A percentile compares a stretch with the other conserved stretches of the same genome.
phyloP scores from a whole-genome alignment of 1,140 invertebrate genomes.

The Coptotermes formosanus region DNA sequence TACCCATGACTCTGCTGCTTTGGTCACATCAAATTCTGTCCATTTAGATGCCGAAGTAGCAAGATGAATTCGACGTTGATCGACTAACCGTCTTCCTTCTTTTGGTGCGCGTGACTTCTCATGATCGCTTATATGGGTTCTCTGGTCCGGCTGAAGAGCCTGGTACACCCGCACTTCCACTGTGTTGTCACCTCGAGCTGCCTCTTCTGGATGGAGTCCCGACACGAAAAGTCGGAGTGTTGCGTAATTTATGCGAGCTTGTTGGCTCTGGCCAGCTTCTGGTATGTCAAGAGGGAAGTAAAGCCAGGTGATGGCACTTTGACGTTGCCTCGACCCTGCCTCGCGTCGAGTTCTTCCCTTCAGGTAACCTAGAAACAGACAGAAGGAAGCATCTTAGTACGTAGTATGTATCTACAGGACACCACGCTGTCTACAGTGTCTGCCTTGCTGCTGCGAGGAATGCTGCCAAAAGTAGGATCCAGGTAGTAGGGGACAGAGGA shows the following conservation, averaged over 20 bases:
- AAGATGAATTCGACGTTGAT: neutral
- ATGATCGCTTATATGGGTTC: slow-evolving; percentile 37
- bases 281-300: slow-evolving; percentile 44
- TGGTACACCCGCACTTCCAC: slow-evolving; percentile 25
- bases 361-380: neutral
- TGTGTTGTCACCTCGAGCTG: slow-evolving; percentile 3
- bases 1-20: slow-evolving; percentile 52
- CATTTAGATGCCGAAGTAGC: slow-evolving; percentile 42
- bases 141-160: slow-evolving; percentile 21
- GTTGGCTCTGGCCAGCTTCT: slow-evolving; percentile 20
- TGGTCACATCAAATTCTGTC: slow-evolving; percentile 58
- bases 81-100: slow-evolving; percentile 5
- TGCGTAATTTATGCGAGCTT: slow-evolving; percentile 41
- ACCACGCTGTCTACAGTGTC: too few relatives aligned
- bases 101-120: slow-evolving; percentile 29
- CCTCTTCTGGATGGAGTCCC: neutral
- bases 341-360: neutral
- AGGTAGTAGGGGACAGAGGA: too few relatives aligned
- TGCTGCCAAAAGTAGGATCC: too few relatives aligned
- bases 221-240: slow-evolving; percentile 40
- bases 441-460: too few relatives aligned
- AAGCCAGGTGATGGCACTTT: slow-evolving; percentile 23
- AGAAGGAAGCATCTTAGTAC: neutral
- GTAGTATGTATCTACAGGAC: too few relatives aligned
- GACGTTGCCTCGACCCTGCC: neutral